phyloP scores from a whole-genome alignment of 2,113 vertebrate genomes.

The Chloroceryle aenea region DNA sequence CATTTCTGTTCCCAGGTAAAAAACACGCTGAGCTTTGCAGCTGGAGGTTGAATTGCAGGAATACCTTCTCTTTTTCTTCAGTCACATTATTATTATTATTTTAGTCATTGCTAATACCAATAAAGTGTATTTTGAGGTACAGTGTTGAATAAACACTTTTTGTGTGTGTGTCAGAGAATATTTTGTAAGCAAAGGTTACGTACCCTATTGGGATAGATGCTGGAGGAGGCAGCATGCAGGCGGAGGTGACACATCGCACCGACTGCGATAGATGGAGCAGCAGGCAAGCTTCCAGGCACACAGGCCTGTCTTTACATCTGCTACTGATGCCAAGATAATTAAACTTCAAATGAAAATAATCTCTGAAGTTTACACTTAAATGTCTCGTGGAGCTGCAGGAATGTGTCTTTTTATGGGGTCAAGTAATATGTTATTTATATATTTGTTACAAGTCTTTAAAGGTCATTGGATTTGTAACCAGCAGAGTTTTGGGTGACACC shows the following conservation, averaged over 20 bases:
- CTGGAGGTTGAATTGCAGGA: neutral
- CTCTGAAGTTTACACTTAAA: neutral
- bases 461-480: neutral
- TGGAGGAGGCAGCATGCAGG: neutral
- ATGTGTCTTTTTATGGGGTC: neutral
- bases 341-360: neutral
- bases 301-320: neutral
- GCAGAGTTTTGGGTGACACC: neutral
- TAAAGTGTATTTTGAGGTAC: neutral
- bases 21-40: neutral
- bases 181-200: neutral
- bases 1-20: neutral
- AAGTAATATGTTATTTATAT: neutral
- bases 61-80: neutral
- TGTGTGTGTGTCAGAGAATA: neutral
- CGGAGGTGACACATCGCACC: neutral
- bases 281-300: neutral
- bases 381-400: neutral
- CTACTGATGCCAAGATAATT: neutral
- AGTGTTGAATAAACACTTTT: neutral
- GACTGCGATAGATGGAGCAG: rapidly evolving
- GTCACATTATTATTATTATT: neutral
- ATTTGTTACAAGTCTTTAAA: neutral
- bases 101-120: neutral
- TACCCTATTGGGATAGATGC: neutral